Base-by-base conservation (phyloP, 2,113 vertebrate genomes). In the Thunnus thynnus region DNA sequence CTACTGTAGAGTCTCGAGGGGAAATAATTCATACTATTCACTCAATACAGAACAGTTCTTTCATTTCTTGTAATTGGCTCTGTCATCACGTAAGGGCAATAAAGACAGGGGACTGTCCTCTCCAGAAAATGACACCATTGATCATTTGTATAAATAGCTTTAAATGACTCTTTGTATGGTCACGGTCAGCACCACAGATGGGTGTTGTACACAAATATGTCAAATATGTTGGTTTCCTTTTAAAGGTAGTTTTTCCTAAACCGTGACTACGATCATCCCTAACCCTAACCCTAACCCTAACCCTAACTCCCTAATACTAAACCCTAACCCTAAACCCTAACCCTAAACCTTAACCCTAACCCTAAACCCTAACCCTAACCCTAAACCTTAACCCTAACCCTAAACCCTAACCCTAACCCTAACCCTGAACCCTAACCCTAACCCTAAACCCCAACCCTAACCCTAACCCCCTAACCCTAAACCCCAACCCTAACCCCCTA, bases 1-100 rank as follows among this genome's bases (percentile, higher is more conserved):
- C 58, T 64, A 9, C 60, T 36, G 62, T 17, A 2, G 14, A 46
- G 27, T 66, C 77, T 77, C 72, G 3, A 22, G 57, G 13, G 67
- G 66, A 60, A 64, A 58, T 60, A 1, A 52, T 78, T 9, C 47
- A 6, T 22, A 18, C 17, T 30, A 9, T n/a, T 57, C 4, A 3
- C 55, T 83, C 64, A 16, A 12, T n/a, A 55, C 27, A 13, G 16
- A 58, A 30, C 41, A n/a, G 5, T 6, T 54, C 20, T 55, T 58
- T 64, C 13, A 32, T 48, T 52, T n/a, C 36, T 44, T 79, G 11
- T 48, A 73, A 71, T 63, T 20, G 25, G 5, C 17, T 63, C 32
- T 54, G 18, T 57, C 14, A 63, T 79, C 51, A 55, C 10, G 48
- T 47, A 12, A 52, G 5, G 27, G 0, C n/a, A 41, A 41, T 58